Evolutionary conservation across 1,140 invertebrate species (phyloP), one percentile per base, ranked within the genome.

Genomic region (Akabosia matsudoensis): DNA sequence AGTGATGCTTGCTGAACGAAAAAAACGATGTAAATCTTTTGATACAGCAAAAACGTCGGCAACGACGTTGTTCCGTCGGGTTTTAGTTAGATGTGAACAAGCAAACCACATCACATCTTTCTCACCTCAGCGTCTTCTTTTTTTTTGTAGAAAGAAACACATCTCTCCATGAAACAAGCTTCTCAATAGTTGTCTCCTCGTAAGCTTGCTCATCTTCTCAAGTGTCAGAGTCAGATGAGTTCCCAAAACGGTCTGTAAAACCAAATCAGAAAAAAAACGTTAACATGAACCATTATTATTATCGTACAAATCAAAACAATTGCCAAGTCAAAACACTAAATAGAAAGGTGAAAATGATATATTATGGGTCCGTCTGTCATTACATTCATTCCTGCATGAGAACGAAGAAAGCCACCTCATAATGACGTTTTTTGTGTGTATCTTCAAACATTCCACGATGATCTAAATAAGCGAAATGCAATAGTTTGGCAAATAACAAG

Each of bases 301-400:
- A 67, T 67, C 61, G 54, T 22, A 67, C 61, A 67, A 4, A 67
- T 67, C 61, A 67, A 67, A 67, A 67, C 61, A 67, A 67, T 67
- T 30, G 26, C 31, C 61, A 67, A 67, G 61, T 67, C 61, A 67
- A 67, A 67, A 67, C 31, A 67, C 61, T 67, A 67, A 22, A 45
- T 18, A 30, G 61, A 67, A 31, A 67, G 61, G 61, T 31, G 61
- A 67, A 45, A 45, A 67, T 67, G 61, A 67, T 67, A 67, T 67
- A 30, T 67, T 67, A 67, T 67, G 54, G 13, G 54, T n/a, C 24
- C 13, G 37, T 45, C 37, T 45, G 37, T 45, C 37, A 18, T 7
- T 45, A 18, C 37, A 45, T 18, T 45, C 37, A 45, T 45, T 45
- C 7, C 18, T 10, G 7, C 18, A 45, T 45, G 7, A 45, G 37